These are phyloP conservation scores for Tillus elongatus DNA, from an alignment of 2,888 invertebrate genomes.

Conservation along the genomic window DNA sequence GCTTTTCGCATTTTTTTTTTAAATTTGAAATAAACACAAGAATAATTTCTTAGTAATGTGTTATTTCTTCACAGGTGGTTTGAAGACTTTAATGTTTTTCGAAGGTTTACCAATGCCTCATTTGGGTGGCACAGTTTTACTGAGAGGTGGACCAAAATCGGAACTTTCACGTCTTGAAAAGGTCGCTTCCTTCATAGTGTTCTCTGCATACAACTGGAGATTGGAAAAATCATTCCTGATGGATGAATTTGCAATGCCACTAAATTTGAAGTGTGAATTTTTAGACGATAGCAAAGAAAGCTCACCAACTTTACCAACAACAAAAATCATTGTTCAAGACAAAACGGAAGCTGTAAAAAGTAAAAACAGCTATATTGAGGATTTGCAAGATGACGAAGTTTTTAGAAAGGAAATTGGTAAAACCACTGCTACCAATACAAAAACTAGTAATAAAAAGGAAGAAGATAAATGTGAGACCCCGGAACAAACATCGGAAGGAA, in stretches of 20 bases:
- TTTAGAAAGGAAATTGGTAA: constrained; percentile 9
- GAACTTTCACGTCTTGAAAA: constrained; percentile 77
- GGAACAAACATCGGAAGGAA: constrained; percentile 31
- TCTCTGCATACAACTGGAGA: constrained; percentile 83
- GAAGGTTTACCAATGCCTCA: constrained; percentile 80
- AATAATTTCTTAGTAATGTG: constrained; percentile 12
- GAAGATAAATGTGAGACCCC: constrained; percentile 31
- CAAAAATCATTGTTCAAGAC: constrained; percentile 14
- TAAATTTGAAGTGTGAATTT: constrained; percentile 46
- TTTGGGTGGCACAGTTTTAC: constrained; percentile 76
- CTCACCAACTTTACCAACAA: constrained; percentile 30
- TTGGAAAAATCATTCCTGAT: constrained; percentile 84
- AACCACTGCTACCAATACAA: neutral
- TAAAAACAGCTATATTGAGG: constrained; percentile 2
- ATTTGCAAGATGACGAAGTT: constrained; percentile 11
- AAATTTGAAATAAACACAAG: neutral
- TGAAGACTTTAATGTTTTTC: constrained; percentile 87
- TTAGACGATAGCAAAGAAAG: constrained; percentile 39
- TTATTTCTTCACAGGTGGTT: constrained; percentile 47
- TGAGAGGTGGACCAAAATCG: constrained; percentile 64
- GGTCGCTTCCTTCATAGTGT: constrained; percentile 72
- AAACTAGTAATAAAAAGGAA: constrained; percentile 13
- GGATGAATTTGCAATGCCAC: constrained; percentile 75
- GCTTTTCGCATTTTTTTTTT: constrained; percentile 14
- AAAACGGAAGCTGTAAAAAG: constrained; percentile 4